Evolutionary conservation across 2,797 vertebrate species (phyloP), one percentile per base, ranked within the genome.

Genomic region (Phataginus tricuspis): DNA sequence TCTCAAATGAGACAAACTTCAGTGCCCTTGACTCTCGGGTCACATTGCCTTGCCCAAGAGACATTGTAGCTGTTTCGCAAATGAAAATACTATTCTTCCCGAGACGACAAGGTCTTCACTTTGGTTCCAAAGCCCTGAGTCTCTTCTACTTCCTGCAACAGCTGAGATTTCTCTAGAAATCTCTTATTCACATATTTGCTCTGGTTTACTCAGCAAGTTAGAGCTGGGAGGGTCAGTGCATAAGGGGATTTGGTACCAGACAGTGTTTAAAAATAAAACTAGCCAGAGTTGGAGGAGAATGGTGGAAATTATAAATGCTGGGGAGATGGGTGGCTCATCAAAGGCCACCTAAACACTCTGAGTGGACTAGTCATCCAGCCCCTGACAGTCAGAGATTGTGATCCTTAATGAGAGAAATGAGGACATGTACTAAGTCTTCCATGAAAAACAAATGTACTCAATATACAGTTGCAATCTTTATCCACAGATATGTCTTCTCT

Each of bases 131-230:
- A 89, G 34, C 39, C 57, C 79, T 37, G 19, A 21, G 95, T 97
- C 96, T 96, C 86, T 94, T 95, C 86, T 37, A 94, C 74, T 96
- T 98, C 91, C 95, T 91, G 78, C 51, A 96, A 96, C 31, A 89
- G 74, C 91, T 97, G 83, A 89, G 69, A 94, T 96, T 97, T 97
- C 94, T 96, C 94, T 91, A 90, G 75, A 88, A 96, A 79, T 90
- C 77, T 97, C 78, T 94, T 85, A n/a, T 68, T 57, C 78, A 74
- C 59, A 66, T 96, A 95, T 95, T 96, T 97, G 84, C 82, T 77
- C 63, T 95, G 64, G 55, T 90, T 96, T 95, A 93, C 51, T 95
- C 90, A 85, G 78, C 87, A 86, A 95, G 90, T 96, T 61, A 71
- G 72, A 97, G 64, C 84, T 86, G 79, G 91, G 77, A 91, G 42